These are phyloP conservation scores for Drosophila kurseongensis DNA, from an alignment of 1,140 invertebrate genomes.

Conservation along the genomic window DNA sequence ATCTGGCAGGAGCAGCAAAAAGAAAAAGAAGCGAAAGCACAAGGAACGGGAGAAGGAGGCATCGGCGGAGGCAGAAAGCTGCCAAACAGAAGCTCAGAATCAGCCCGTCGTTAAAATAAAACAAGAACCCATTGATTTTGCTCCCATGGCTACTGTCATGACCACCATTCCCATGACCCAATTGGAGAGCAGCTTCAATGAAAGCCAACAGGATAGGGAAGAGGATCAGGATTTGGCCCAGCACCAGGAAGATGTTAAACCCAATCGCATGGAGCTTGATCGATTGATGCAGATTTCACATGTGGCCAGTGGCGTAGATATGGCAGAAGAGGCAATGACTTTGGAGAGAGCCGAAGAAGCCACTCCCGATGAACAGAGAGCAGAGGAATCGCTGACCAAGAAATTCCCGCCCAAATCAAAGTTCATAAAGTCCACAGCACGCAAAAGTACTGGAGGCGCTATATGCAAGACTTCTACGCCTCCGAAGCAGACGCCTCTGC, in stretches of 20 bases:
- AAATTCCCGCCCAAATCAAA: neutral
- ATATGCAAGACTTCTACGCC: neutral
- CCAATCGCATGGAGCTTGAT: constrained; percentile 73
- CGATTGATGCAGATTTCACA: constrained; percentile 70
- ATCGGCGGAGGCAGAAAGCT: neutral
- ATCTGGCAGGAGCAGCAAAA: constrained; percentile 60
- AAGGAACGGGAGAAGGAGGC: constrained; percentile 56
- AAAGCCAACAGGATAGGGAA: neutral
- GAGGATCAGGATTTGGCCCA: constrained; percentile 2
- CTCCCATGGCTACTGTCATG: constrained; percentile 63
- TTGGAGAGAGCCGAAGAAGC: constrained; percentile 49
- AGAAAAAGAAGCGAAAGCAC: constrained; percentile 78
- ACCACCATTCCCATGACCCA: constrained; percentile 76
- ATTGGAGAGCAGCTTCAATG: constrained; percentile 49
- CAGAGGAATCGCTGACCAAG: neutral
- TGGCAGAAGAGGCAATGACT: constrained; percentile 61
- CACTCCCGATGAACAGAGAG: constrained; percentile 10
- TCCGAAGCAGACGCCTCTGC: constrained; percentile 21
- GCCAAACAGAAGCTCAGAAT: neutral
- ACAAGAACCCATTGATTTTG: constrained; percentile 57
- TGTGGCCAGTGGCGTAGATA: constrained; percentile 67
- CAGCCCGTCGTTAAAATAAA: constrained; percentile 42
- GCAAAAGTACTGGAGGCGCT: constrained; percentile 58
- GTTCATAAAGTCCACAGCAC: constrained; percentile 47
- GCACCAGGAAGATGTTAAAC: constrained; percentile 63